Evolutionary conservation across 1,140 invertebrate species (phyloP).

Genomic region (Neodiprion lecontei): DNA sequence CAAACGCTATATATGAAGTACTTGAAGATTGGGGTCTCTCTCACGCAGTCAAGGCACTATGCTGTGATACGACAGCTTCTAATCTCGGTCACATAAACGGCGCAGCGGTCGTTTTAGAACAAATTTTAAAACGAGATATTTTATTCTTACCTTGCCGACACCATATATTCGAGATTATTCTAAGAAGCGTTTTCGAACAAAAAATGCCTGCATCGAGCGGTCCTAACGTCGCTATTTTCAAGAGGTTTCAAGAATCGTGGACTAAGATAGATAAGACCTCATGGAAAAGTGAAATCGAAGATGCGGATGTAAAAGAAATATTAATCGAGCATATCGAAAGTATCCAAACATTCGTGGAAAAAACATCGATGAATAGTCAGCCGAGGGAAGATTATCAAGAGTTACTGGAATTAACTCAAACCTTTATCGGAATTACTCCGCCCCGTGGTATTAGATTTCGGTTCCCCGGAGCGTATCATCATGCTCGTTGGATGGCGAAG

Average conservation of each 20-base stretch:
- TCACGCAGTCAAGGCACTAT: slow-evolving; percentile 38
- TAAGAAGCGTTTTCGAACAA: slow-evolving; percentile 26
- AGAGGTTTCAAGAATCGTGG: slow-evolving; percentile 29
- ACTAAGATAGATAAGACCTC: slow-evolving; percentile 18
- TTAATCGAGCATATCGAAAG: slow-evolving; percentile 21
- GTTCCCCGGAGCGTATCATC: slow-evolving; percentile 51
- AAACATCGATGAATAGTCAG: slow-evolving; percentile 24
- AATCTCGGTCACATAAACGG: slow-evolving; percentile 41
- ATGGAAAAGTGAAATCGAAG: slow-evolving; percentile 11
- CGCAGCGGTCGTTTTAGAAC: slow-evolving; percentile 38
- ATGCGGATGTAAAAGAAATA: slow-evolving; percentile 22
- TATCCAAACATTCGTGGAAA: slow-evolving; percentile 24
- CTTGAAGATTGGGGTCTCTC: slow-evolving; percentile 29
- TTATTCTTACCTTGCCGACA: slow-evolving; percentile 30
- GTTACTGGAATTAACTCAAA: slow-evolving; percentile 48
- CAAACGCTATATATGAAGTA: no score
- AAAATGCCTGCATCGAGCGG: slow-evolving; percentile 23
- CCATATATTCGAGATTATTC: slow-evolving; percentile 31
- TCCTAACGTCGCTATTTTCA: slow-evolving; percentile 28
- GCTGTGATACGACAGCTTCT: slow-evolving; percentile 44
- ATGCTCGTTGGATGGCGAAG: slow-evolving; percentile 51
- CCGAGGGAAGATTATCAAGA: slow-evolving; percentile 49
- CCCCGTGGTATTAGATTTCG: slow-evolving; percentile 40
- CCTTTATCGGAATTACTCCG: slow-evolving; percentile 40
- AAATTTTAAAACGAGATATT: slow-evolving; percentile 22